Conservation (phyloP, 1,140 invertebrate genomes). For the Lanistes nyassanus region DNA sequence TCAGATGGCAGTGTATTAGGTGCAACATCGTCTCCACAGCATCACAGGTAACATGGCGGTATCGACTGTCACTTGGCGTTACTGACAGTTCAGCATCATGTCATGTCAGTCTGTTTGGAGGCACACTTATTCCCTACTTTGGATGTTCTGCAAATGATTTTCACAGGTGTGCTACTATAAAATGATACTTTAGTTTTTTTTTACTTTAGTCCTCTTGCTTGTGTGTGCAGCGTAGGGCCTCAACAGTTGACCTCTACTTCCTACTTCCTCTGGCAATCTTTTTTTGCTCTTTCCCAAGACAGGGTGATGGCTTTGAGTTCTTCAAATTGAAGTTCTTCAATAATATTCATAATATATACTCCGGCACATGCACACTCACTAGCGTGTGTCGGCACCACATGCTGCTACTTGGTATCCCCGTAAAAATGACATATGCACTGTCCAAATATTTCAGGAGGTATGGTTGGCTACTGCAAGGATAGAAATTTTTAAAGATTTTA, state of each 20-base stretch:
- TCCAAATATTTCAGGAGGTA: background rate
- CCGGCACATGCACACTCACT: too few relatives aligned
- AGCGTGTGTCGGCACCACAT: too few relatives aligned
- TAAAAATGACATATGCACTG: too few relatives aligned
- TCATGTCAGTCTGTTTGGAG: slow-evolving; percentile 21
- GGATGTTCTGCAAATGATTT: slow-evolving; percentile 9
- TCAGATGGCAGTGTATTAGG: slow-evolving; percentile 18
- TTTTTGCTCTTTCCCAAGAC: too few relatives aligned
- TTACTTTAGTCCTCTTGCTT: background rate
- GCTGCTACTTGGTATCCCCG: too few relatives aligned
- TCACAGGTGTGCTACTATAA: background rate
- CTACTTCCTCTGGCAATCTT: too few relatives aligned
- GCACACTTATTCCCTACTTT: slow-evolving; percentile 3
- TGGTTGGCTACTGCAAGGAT: background rate
- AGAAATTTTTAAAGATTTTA: background rate
- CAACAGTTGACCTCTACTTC: too few relatives aligned
- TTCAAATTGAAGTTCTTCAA: too few relatives aligned
- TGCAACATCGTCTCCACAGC: slow-evolving; percentile 8
- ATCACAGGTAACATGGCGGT: slow-evolving; percentile 16
- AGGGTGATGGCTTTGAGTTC: too few relatives aligned
- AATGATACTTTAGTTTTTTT: background rate
- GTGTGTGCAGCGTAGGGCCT: too few relatives aligned
- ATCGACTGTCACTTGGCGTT: slow-evolving; percentile 17
- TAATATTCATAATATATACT: too few relatives aligned
- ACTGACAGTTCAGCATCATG: slow-evolving; percentile 14